Evolutionary conservation across 30 jellyfish, hydroid and myxozoan species (phyloP).

Genomic region (Turritopsis rubra): DNA sequence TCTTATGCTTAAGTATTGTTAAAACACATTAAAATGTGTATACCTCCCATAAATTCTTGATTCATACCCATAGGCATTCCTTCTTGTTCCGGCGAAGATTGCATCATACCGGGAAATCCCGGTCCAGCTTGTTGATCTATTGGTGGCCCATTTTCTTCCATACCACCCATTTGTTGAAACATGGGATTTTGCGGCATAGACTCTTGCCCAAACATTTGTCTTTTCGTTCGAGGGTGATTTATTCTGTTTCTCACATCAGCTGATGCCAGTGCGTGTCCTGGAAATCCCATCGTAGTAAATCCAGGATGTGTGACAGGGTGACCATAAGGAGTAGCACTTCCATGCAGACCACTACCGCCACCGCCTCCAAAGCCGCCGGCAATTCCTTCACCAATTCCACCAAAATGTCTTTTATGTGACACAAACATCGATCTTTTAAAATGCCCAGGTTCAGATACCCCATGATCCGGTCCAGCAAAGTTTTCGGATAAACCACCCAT

Average conservation of each 20-base stretch:
- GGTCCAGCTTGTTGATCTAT: conserved; percentile 14
- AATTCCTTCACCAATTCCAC: conserved; percentile 8
- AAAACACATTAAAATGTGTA: too few species aligned
- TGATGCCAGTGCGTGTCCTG: conserved; percentile 90
- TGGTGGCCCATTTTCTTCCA: conserved; percentile 9
- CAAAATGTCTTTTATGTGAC: conserved; percentile 17
- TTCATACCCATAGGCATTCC: conserved; percentile 20
- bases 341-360: neutral
- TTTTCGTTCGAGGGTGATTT: conserved; percentile 19
- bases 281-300: conserved; percentile 87
- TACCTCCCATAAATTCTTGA: conserved; percentile 17
- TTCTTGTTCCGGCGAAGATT: conserved; percentile 3
- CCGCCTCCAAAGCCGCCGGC: conserved; percentile 34
- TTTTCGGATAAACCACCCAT: conserved; percentile 36
- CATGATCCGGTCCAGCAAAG: conserved; percentile 22
- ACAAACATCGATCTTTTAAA: neutral
- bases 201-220: conserved; percentile 2
- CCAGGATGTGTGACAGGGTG: conserved; percentile 99
- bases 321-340: conserved; percentile 71
- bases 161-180: conserved; percentile 21
- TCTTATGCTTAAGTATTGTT: too few species aligned
- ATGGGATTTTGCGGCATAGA: conserved; percentile 1
- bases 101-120: conserved; percentile 13
- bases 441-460: neutral
- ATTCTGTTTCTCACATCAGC: conserved; percentile 69